phyloP scores from a whole-genome alignment of 2,888 invertebrate species.

The Acanthacorydalis orientalis region DNA sequence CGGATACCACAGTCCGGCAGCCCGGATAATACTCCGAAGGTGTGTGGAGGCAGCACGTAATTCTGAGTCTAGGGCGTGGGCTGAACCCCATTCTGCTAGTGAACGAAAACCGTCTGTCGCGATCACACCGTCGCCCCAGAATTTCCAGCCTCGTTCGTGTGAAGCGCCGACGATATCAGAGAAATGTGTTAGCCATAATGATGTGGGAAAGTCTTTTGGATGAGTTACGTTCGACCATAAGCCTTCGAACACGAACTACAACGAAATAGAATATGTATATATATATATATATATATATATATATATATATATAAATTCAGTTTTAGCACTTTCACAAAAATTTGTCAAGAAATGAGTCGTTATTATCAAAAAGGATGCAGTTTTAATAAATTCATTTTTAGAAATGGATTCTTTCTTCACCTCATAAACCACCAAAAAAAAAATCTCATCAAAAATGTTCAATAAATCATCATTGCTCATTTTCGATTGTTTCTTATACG shows the following conservation, averaged over 20 bases:
- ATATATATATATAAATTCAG: too few species aligned
- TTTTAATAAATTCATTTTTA: too few species aligned
- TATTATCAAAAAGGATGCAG: too few species aligned
- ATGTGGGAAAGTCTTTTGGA: constrained; percentile 87
- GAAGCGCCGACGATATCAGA: constrained; percentile 93
- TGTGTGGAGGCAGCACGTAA: constrained; percentile 62
- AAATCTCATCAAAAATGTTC: too few species aligned
- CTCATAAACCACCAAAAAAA: too few species aligned
- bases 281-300: too few species aligned
- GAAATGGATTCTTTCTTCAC: too few species aligned
- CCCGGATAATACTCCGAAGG: constrained; percentile 74
- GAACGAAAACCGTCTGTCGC: constrained; percentile 79
- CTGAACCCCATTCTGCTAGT: constrained; percentile 78
- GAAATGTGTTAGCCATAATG: constrained; percentile 86
- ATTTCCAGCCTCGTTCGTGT: constrained; percentile 72
- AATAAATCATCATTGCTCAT: too few species aligned
- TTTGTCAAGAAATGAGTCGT: too few species aligned
- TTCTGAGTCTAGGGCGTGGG: constrained; percentile 75
- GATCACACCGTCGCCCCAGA: constrained; percentile 80
- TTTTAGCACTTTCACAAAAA: too few species aligned
- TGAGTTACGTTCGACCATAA: constrained; percentile 92
- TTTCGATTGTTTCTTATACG: too few species aligned
- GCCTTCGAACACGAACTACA: constrained; percentile 71
- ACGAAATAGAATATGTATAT: constrained; percentile 7
- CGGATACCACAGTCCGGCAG: constrained; percentile 79